Percentiles rank a stretch among this genome's conserved stretches.
These are phyloP conservation scores for Amiota minor DNA, from an alignment of 2,888 invertebrate species.

Conservation along the genomic window DNA sequence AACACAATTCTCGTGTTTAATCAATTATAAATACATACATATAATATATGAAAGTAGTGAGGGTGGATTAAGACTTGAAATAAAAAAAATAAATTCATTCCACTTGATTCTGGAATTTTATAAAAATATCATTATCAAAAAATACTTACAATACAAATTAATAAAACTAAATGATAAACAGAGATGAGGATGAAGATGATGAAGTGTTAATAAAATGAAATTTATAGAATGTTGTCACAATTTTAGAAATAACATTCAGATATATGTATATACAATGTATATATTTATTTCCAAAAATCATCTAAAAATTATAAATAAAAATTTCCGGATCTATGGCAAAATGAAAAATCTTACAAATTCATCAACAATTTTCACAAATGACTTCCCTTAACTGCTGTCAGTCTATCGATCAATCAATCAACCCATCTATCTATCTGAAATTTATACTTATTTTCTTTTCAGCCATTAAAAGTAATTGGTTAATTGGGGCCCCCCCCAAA, in stretches of 20 bases:
- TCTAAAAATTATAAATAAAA: neutral
- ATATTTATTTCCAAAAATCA: no score
- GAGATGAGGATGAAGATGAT: no score
- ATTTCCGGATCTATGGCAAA: neutral
- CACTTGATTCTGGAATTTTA: no score
- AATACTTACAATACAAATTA: neutral
- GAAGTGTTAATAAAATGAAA: neutral
- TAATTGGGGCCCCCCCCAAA: no score
- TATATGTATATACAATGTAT: neutral
- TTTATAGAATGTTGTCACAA: slow-evolving; percentile 7
- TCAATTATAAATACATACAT: no score
- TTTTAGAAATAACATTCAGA: slow-evolving; percentile 19
- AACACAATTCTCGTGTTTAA: no score
- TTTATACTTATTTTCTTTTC: neutral
- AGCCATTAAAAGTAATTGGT: neutral
- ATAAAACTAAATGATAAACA: no score
- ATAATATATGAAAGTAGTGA: no score
- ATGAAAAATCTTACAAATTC: neutral
- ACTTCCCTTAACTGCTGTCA: neutral
- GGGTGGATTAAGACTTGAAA: no score
- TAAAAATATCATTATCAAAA: slow-evolving; percentile 28
- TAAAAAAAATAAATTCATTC: no score
- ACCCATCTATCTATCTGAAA: neutral
- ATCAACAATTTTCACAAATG: neutral
- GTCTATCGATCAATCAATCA: neutral